Evolutionary conservation across 2,113 vertebrate species (phyloP), one percentile per base, ranked within the genome.

Genomic region (Odocoileus hemionus): DNA sequence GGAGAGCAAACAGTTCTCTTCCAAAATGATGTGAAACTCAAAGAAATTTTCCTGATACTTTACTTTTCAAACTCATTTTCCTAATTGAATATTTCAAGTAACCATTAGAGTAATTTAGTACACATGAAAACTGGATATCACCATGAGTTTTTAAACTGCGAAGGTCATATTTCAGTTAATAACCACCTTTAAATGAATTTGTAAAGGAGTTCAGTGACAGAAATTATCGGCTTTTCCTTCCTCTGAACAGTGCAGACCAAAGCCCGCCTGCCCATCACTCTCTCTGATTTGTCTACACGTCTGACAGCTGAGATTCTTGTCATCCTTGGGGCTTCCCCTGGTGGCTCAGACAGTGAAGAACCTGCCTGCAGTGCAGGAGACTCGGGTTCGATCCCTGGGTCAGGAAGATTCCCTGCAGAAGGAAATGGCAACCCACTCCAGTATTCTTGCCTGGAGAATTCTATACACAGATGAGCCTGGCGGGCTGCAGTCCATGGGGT

Each of bases 41-140:
- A 93, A 92, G 52, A 96, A 74, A 50, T 11, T 86, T 52, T 89
- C 95, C 25, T 82, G 84, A 92, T 76, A 80, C 2, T 36, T 88
- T 50, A 90, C 26, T 86, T 96, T 90, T 96, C 50, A 93, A 88
- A 83, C 55, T 94, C 43, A 89, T 86, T 89, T 92, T 89, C 30
- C 60, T 89, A 96, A 83, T 5, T 55, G 55, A 87, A 5, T 45
- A 89, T 55, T 85, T 80, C 64, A 96, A 96, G 74, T 87, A 80
- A 94, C 26, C 45, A 96, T 57, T 89, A 79, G 6, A 87, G 43
- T 91, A 78, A 52, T 54, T 96, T 55, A 87, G 58, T 74, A 57
- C 92, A 89, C 33, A 89, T 57, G 28, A 83, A 55, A 91, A 91
- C 58, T 67, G n/a, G 43, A 17, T 47, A 83, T 54, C 50, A 79